Percentiles rank a stretch among this genome's conserved stretches.
Evolutionary conservation across 2,113 vertebrate species (phyloP).

Genomic region (Hemiscyllium ocellatum): DNA sequence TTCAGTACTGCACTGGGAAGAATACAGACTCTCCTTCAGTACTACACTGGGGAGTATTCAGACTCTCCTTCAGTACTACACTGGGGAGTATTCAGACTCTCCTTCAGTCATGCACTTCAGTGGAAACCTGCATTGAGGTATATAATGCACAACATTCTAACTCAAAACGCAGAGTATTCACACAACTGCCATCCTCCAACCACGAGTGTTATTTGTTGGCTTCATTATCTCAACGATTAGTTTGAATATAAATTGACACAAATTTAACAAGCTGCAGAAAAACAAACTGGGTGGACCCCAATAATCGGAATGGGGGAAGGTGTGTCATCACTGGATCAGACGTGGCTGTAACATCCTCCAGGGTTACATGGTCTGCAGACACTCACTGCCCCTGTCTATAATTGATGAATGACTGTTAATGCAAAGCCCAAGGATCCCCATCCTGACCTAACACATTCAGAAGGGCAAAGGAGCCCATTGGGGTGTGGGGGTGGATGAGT

Average conservation of each 20-base stretch:
- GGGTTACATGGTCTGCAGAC: neutral
- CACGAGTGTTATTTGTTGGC: neutral
- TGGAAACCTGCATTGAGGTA: neutral
- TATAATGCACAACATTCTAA: neutral
- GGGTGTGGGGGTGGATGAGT: neutral
- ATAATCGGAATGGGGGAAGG: no score
- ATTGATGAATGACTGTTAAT: neutral
- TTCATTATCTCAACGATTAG: neutral
- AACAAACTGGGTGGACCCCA: neutral
- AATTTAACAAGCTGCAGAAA: neutral
- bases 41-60: neutral
- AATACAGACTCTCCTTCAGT: neutral
- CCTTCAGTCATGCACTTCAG: neutral
- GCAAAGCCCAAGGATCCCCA: neutral
- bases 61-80: neutral
- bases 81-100: no score
- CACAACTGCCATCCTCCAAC: neutral
- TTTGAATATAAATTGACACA: neutral
- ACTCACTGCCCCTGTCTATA: neutral
- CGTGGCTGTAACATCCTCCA: neutral
- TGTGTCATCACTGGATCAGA: neutral
- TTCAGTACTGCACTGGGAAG: neutral
- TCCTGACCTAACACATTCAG: neutral
- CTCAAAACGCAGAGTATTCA: neutral
- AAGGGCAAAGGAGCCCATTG: neutral